Evolutionary conservation across 53 echinoderm and acorn worm genomes (phyloP).

Genomic region (Holothuria leucospilota): DNA sequence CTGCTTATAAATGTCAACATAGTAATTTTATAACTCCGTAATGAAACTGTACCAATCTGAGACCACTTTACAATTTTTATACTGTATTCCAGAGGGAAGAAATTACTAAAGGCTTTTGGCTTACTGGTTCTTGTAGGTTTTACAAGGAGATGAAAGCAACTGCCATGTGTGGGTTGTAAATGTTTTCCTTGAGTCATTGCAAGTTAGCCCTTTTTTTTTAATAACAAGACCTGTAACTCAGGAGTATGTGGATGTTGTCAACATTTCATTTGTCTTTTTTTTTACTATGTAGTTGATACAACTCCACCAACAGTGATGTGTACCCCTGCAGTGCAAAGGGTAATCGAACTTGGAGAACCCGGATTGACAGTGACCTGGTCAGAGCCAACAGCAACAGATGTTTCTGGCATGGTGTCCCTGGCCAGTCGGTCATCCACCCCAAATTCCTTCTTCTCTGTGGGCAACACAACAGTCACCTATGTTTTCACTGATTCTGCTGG

Average conservation of each 20-base stretch:
- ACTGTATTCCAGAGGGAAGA: too few species aligned
- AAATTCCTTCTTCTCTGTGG: conserved; percentile 52
- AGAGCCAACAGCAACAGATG: conserved; percentile 70
- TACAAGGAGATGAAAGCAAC: too few species aligned
- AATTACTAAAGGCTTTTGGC: too few species aligned
- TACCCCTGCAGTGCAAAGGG: background rate
- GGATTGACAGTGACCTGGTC: conserved; percentile 36
- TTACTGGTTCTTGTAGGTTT: too few species aligned
- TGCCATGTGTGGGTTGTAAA: too few species aligned
- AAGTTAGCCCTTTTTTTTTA: too few species aligned
- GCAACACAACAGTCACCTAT: conserved; percentile 55
- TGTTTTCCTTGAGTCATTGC: too few species aligned
- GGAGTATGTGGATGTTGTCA: background rate
- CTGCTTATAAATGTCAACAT: too few species aligned
- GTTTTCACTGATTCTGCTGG: conserved; percentile 60
- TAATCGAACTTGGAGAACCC: conserved; percentile 35
- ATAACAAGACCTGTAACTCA: too few species aligned
- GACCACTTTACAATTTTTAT: too few species aligned
- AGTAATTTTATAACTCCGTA: too few species aligned
- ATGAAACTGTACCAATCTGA: too few species aligned
- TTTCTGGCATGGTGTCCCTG: conserved; percentile 48
- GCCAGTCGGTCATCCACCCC: conserved; percentile 11
- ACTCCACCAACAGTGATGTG: background rate
- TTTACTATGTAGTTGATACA: background rate
- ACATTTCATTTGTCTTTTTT: background rate